Evolutionary conservation across 2,797 vertebrate genomes (phyloP), one percentile per base, ranked within the genome.

Genomic region (Selene dorsalis): DNA sequence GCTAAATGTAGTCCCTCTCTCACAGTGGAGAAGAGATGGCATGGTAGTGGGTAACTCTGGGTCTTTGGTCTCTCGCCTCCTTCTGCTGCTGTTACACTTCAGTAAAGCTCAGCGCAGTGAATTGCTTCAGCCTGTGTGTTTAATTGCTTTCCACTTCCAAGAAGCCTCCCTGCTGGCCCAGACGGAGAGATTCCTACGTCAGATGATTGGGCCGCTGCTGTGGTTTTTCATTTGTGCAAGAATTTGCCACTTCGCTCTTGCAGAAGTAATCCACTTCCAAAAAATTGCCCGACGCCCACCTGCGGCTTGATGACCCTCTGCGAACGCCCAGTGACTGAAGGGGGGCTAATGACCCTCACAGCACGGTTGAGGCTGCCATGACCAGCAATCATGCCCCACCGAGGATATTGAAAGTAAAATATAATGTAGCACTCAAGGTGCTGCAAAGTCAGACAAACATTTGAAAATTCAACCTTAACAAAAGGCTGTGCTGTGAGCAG

Each of bases 131-230:
- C 74, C 48, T 41, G 72, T 79, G 64, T 84, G 74, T 87, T 91
- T 91, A 89, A 90, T 88, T 89, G 85, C 85, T 88, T 87, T 73
- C 20, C 58, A 20, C 68, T 86, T 86, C 81, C 80, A 79, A 82
- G 80, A 82, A 73, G 82, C 65, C 39, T 84, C 84, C 85, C 86
- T 26, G 80, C 85, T 88, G 84, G 75, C 65, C n/a, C 72, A 62
- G 38, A 61, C 63, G 47, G 39, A 83, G 47, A 52, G 63, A 80
- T 55, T 87, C 71, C 53, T 78, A 73, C 76, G 63, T 79, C 75
- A 77, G 63, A 74, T 65, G 73, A 84, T 35, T 69, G 69, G 59
- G 66, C 52, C 28, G 47, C 35, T 52, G 9, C 79, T 58, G 57
- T 20, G 59, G 57, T 35, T 5, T 75, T 80, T 83, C 55, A 62